Conservation (phyloP, 1,140 invertebrate genomes). For the Camponotus floridanus region DNA sequence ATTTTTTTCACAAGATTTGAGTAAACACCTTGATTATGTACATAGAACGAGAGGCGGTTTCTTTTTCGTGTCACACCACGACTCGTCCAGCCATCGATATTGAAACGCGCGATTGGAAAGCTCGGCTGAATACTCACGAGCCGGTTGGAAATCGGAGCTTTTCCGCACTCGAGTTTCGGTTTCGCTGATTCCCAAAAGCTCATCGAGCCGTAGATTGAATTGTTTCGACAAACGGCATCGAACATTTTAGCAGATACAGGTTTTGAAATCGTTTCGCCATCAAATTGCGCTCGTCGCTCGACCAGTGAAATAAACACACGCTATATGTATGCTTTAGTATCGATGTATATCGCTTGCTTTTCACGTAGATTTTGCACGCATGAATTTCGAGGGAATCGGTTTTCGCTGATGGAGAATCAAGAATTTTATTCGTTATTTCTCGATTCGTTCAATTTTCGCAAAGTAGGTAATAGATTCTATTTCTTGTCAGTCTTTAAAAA, state of each 20-base stretch:
- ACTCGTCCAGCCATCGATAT: constrained; percentile 67
- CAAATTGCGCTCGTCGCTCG: constrained; percentile 26
- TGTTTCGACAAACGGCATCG: constrained; percentile 56
- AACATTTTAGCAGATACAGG: constrained; percentile 47
- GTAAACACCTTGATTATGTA: too few species aligned
- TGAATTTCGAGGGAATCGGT: neutral
- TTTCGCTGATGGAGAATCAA: neutral
- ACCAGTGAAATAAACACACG: constrained; percentile 37
- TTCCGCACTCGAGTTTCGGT: constrained; percentile 62
- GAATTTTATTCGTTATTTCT: neutral
- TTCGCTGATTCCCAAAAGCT: constrained; percentile 54
- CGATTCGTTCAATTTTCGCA: neutral
- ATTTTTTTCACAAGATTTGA: too few species aligned
- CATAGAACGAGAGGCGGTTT: constrained; percentile 36
- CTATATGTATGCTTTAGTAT: neutral
- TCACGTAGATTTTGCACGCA: constrained; percentile 1
- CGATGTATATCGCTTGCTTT: neutral
- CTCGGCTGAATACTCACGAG: constrained; percentile 58
- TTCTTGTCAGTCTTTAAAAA: neutral
- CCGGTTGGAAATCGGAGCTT: constrained; percentile 62
- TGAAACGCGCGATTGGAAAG: constrained; percentile 64
- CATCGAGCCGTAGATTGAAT: constrained; percentile 58
- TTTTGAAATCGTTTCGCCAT: constrained; percentile 43
- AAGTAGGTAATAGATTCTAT: neutral
- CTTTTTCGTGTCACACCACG: constrained; percentile 30